phyloP scores from a whole-genome alignment of 2,888 invertebrate genomes.

The Platycnemis pennipes region DNA sequence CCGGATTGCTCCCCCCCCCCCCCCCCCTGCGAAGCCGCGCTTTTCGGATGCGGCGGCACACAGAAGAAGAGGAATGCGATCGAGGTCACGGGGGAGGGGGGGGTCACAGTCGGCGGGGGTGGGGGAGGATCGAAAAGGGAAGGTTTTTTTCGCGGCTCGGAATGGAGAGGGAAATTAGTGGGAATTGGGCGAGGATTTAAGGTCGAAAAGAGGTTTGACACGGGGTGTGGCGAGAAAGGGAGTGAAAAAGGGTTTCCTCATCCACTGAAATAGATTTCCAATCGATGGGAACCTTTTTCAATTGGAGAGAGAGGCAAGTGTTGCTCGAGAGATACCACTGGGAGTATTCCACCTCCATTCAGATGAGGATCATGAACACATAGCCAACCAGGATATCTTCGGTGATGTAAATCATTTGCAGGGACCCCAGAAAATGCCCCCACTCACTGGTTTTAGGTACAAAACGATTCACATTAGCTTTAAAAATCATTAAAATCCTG shows the following conservation, averaged over 20 bases:
- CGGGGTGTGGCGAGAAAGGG: background rate
- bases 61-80: conserved; percentile 57
- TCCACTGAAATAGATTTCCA: background rate
- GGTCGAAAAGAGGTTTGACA: background rate
- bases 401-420: background rate
- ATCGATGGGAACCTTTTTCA: conserved; percentile 1
- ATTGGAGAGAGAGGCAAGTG: background rate
- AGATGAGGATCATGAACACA: background rate
- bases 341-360: background rate
- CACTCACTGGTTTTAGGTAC: no score
- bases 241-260: background rate
- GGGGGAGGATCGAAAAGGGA: background rate
- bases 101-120: background rate
- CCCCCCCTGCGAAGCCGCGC: background rate
- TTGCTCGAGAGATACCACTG: background rate
- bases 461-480: no score
- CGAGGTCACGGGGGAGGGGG: background rate
- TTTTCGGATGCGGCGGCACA: conserved; percentile 32
- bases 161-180: conserved; percentile 8
- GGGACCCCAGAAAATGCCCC: no score
- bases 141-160: background rate
- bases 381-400: background rate
- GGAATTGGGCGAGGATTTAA: conserved; percentile 17
- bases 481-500: no score
- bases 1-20: background rate